These are phyloP conservation scores for Nowickia ferox DNA, from an alignment of 2,888 invertebrate species.

Conservation along the genomic window DNA sequence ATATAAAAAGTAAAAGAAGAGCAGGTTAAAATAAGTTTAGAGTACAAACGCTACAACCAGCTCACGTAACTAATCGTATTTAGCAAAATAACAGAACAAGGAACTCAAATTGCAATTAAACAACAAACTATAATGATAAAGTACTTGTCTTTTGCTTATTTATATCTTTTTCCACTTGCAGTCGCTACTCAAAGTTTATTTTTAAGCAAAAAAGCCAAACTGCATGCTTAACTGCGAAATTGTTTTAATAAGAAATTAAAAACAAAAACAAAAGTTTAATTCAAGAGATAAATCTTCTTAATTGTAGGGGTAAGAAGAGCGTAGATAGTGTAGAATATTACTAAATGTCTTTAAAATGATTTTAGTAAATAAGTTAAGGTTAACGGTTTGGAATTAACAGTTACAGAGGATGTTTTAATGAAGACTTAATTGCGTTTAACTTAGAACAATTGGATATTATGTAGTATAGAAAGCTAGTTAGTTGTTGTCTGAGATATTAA, in stretches of 20 bases:
- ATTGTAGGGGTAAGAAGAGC: conserved; percentile 1
- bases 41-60: not conserved
- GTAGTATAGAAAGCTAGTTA: not conserved
- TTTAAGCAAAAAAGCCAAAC: not conserved
- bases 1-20: conserved; percentile 9
- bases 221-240: conserved; percentile 40
- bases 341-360: conserved; percentile 15
- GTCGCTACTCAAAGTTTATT: conserved; percentile 2
- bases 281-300: conserved; percentile 49
- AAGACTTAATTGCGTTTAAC: not conserved
- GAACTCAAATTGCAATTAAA: conserved; percentile 53
- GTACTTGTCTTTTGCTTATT: conserved; percentile 45
- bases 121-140: conserved; percentile 52
- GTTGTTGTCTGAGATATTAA: not conserved
- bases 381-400: not conserved
- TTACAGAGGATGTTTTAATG: not conserved
- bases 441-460: not conserved
- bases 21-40: conserved; percentile 28
- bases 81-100: not conserved
- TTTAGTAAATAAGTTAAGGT: conserved; percentile 37
- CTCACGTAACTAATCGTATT: not conserved
- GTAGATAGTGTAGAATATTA: conserved; percentile 9
- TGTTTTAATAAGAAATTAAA: conserved; percentile 49
- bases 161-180: not conserved
- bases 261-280: conserved; percentile 48